Base-by-base conservation (phyloP, 2,888 invertebrate species). In the Cremastobaeus sp. region DNA sequence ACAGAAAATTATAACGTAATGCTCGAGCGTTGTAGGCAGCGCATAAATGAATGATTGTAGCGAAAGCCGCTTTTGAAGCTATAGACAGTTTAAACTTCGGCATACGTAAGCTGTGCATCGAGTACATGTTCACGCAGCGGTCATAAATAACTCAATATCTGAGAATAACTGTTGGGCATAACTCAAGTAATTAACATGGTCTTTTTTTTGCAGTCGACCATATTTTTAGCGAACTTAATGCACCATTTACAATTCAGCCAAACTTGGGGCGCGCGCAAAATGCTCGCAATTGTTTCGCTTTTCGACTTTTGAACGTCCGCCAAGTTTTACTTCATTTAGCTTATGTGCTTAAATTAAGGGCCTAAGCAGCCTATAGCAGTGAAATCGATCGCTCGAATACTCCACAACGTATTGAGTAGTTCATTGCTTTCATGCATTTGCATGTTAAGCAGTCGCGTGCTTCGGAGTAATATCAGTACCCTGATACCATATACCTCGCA, bases 391-490 rank as follows among this genome's bases (percentile, higher is more conserved):
- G 86, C 74, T 80, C 80, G 80, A 86, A 85, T 86, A 86, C 84
- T 82, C 85, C 79, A 84, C 85, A 82, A 84, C 84, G 85, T 87
- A 87, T 87, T 85, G 87, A 87, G 87, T 87, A 87, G 87, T 87
- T 87, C 87, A 87, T 87, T 86, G 87, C 87, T 86, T 86, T 87
- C 86, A 86, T 87, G 86, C 84, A 87, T 87, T 87, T 87, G 87
- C 87, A 87, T 87, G 86, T 86, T 87, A 87, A 87, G 85, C 84
- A 87, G 86, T 87, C 83, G 87, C 87, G 87, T 87, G 87, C 83
- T 86, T 83, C 79, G 85, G 78, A 85, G 87, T 86, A 87, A 87
- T 87, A 87, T 86, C 86, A 84, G 81, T 83, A 83, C 81, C 82
- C 84, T 85, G 85, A 85, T 85, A 85, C 79, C 83, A 79, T 83